Conservation (phyloP, 1,140 invertebrate species). For the Leptinotarsa undecemlineata region DNA sequence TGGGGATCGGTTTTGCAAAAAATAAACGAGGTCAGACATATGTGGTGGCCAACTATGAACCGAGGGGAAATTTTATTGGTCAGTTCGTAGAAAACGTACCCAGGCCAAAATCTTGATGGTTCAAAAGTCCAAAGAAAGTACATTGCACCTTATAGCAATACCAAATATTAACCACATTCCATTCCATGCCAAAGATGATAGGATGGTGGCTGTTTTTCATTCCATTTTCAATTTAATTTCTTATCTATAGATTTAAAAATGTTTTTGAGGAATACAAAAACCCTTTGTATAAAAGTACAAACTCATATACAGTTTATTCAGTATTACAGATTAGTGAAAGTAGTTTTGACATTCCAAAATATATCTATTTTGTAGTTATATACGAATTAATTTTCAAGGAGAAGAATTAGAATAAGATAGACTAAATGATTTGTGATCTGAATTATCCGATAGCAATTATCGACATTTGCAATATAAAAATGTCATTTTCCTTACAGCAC, state of each 20-base stretch:
- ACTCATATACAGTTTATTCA: neutral
- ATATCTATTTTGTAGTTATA: no score
- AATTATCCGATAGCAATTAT: neutral
- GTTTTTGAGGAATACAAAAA: neutral
- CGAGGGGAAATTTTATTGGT: constrained; percentile 79
- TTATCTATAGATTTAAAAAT: no score
- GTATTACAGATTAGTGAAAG: neutral
- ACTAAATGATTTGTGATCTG: neutral
- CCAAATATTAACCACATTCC: constrained; percentile 26
- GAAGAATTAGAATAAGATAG: no score
- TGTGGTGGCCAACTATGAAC: constrained; percentile 80
- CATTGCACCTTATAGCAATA: constrained; percentile 34
- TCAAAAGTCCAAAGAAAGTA: constrained; percentile 24
- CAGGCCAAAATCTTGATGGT: constrained; percentile 39
- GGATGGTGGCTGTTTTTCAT: neutral
- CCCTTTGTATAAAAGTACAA: constrained; percentile 1
- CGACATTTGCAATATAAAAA: neutral
- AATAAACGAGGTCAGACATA: constrained; percentile 62
- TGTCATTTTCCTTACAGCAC: neutral
- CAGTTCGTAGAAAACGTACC: constrained; percentile 72
- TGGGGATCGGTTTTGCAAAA: constrained; percentile 76
- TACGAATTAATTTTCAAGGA: no score
- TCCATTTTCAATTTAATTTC: neutral
- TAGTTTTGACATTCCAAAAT: neutral
- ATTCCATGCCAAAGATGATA: constrained; percentile 35